phyloP scores from a whole-genome alignment of 2,797 vertebrate genomes.

The Hipposideros larvatus region DNA sequence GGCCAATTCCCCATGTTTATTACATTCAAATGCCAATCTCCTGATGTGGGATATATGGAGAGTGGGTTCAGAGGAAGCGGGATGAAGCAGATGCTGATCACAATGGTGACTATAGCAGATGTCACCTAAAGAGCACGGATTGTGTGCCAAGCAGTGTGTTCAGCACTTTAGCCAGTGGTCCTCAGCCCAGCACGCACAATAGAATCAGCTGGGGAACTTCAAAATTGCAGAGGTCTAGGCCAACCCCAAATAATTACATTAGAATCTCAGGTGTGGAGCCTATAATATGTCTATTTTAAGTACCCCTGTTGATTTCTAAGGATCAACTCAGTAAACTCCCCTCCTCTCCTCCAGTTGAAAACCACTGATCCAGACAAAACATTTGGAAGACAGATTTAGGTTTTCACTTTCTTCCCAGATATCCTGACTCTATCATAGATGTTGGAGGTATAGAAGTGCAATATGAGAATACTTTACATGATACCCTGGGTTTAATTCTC shows the following conservation, averaged over 20 bases:
- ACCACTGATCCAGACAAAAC: neutral
- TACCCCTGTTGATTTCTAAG: neutral
- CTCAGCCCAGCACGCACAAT: neutral
- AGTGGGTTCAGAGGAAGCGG: neutral
- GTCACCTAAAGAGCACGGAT: neutral
- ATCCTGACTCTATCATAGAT: neutral
- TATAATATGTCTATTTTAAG: neutral
- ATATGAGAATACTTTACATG: neutral
- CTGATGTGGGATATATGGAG: too few relatives aligned
- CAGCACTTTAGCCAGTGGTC: neutral
- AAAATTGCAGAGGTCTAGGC: neutral
- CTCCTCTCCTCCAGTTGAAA: neutral
- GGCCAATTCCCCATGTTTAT: neutral
- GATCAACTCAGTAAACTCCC: neutral
- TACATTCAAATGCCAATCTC: neutral
- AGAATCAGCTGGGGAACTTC: neutral
- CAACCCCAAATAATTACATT: neutral
- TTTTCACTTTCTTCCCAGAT: neutral
- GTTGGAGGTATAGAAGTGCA: neutral
- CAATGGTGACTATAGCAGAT: neutral
- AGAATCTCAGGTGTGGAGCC: neutral
- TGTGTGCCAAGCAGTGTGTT: neutral
- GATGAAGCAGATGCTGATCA: neutral
- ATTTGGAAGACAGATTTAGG: neutral
- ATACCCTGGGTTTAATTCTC: neutral